Evolutionary conservation across 2,113 vertebrate genomes (phyloP), one percentile per base, ranked within the genome.

Genomic region (Nestor notabilis): DNA sequence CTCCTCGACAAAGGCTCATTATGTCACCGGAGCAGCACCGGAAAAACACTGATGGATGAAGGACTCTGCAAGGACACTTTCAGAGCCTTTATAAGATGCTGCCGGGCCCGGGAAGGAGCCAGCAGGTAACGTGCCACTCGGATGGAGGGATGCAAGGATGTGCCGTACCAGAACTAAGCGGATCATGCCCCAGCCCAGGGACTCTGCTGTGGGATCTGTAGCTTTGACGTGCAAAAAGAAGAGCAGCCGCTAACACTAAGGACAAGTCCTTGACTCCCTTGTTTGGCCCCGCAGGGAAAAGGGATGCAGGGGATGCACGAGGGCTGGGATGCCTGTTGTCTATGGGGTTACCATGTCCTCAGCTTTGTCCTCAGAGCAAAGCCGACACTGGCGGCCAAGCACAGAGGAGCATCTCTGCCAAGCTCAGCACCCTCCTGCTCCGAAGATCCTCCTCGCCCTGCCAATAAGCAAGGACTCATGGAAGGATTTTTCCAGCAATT

Each of bases 131-230:
- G 1, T 39, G 52, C 43, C 37, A 33, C 46, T 2, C 9, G 27
- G 28, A 87, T 13, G 60, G 35, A 76, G 46, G 35, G 71, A 37
- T 41, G 52, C 31, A 64, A 13, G 50, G 56, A 46, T 9, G 20
- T 39, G n/a, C 18, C 0, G 1, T 9, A 58, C 25, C 52, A 31
- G 79, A 68, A 24, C 29, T 7, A 24, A 28, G 63, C 0, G 0
- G 12, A 3, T 47, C 47, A 12, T 12, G 4, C 17, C 50, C 55
- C 2, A 6, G 46, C 44, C 24, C 60, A 39, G 39, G 53, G 50
- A 20, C 39, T 53, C 33, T 9, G 27, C 31, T 8, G 5, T 15
- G 47, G 1, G 3, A 25, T 5, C 58, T 6, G 43, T 0, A 33
- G 28, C 44, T 81, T 3, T 53, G 63, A 60, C 11, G 0, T 1